These are phyloP conservation scores for Margarornis squamiger DNA, from an alignment of 2,797 vertebrate species.

Conservation along the genomic window DNA sequence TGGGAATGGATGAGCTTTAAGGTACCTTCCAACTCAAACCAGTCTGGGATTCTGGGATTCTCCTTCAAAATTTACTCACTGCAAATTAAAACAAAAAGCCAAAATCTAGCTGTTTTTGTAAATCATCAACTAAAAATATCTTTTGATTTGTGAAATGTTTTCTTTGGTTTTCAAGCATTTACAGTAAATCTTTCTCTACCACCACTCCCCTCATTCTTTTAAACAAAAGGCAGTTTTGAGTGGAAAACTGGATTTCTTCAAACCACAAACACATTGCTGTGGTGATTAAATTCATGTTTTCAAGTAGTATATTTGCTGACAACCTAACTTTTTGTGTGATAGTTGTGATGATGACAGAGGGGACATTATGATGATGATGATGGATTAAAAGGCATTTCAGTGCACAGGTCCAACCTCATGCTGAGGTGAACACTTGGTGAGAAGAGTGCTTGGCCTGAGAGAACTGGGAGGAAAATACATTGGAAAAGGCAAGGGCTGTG, in stretches of 20 bases:
- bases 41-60: background rate
- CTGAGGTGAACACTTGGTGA: too few relatives aligned
- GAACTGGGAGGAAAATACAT: fast-evolving
- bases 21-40: background rate
- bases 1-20: background rate
- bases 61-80: background rate
- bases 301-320: background rate
- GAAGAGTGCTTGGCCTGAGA: background rate
- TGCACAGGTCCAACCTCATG: fast-evolving
- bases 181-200: background rate
- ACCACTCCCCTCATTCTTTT: background rate
- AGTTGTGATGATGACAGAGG: background rate
- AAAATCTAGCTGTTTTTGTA: background rate
- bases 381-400: background rate
- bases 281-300: background rate
- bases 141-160: background rate
- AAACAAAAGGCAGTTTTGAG: background rate
- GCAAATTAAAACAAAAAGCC: background rate
- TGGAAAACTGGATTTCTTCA: background rate
- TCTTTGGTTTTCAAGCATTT: background rate
- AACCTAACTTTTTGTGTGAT: background rate
- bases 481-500: background rate
- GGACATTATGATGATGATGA: fast-evolving
- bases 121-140: background rate
- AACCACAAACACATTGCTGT: background rate